phyloP scores from a whole-genome alignment of 2,113 vertebrate genomes.

The Hydropotes inermis region DNA sequence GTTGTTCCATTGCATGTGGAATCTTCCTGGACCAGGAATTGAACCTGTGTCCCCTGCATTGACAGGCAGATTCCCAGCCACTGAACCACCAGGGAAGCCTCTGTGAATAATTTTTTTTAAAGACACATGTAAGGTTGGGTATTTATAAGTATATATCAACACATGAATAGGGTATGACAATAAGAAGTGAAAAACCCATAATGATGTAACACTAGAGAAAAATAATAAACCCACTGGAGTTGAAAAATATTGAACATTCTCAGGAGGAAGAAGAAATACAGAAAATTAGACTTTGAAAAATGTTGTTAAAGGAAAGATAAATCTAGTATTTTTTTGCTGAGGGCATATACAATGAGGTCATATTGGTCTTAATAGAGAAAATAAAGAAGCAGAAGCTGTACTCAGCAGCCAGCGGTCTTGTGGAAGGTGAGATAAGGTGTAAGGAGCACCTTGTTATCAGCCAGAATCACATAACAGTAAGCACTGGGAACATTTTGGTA shows the following conservation, averaged over 20 bases:
- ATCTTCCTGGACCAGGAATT: background rate
- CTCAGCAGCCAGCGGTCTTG: background rate
- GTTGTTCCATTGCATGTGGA: background rate
- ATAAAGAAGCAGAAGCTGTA: background rate
- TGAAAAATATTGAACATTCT: background rate
- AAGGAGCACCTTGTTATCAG: background rate
- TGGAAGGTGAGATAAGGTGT: background rate
- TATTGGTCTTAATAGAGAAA: background rate
- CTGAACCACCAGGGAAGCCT: background rate
- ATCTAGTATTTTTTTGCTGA: background rate
- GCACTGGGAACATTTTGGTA: background rate
- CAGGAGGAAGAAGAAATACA: background rate
- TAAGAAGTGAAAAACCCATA: background rate
- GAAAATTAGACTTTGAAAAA: constrained; percentile 14
- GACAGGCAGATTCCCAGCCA: background rate
- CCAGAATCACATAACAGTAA: background rate
- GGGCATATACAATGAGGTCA: background rate
- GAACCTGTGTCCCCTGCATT: background rate
- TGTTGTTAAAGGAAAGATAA: constrained; percentile 5
- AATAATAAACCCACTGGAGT: background rate
- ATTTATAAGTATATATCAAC: background rate
- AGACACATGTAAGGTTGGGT: background rate
- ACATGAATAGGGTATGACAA: background rate
- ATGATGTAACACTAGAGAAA: background rate
- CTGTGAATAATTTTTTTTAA: background rate